Conservation (phyloP, 2,888 invertebrate genomes). For the Globia sparganii region DNA sequence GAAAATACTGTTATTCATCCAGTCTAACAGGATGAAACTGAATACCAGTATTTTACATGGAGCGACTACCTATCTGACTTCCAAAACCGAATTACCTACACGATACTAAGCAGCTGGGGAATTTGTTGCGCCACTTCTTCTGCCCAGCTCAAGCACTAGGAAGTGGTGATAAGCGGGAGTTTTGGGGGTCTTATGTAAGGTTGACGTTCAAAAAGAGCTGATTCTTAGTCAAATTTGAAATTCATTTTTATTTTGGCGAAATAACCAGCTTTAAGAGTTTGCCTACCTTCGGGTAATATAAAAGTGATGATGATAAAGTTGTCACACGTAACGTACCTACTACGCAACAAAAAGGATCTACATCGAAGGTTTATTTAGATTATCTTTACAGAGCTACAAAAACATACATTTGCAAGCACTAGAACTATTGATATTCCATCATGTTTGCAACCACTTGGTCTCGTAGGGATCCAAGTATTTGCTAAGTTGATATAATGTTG, state of each 20-base stretch:
- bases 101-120: not conserved
- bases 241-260: not conserved
- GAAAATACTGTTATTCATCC: not conserved
- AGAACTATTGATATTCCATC: slow-evolving; percentile 51
- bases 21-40: not conserved
- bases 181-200: not conserved
- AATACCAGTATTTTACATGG: not conserved
- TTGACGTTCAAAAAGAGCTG: not conserved
- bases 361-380: slow-evolving; percentile 32
- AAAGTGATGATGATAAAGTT: not conserved
- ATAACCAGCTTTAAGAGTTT: not conserved
- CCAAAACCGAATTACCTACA: not conserved
- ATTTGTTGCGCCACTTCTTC: not conserved
- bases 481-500: slow-evolving; percentile 15
- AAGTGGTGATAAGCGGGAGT: not conserved
- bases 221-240: not conserved
- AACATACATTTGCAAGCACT: slow-evolving; percentile 29
- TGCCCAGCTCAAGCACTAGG: not conserved
- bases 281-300: not conserved
- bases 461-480: slow-evolving; percentile 49
- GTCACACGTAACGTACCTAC: not conserved
- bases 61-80: not conserved
- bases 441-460: slow-evolving; percentile 34
- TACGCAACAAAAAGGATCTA: slow-evolving; percentile 9
- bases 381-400: slow-evolving; percentile 37